Conservation (phyloP, 2,888 invertebrate genomes). For the Pheosia gnoma region DNA sequence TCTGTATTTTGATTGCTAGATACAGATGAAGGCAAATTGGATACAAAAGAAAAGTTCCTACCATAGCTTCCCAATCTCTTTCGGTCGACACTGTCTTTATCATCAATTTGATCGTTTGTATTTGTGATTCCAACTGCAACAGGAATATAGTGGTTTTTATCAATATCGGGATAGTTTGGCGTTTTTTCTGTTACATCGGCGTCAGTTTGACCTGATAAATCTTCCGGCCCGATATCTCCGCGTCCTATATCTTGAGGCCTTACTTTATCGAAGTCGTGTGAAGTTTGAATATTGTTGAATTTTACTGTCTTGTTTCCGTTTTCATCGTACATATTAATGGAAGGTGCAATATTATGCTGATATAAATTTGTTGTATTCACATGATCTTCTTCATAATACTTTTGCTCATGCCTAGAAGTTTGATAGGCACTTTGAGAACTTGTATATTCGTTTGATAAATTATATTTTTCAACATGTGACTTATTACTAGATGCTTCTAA, state of each 20-base stretch:
- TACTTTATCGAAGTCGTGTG: constrained; percentile 18
- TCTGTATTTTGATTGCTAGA: constrained; percentile 3
- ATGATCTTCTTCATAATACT: background rate
- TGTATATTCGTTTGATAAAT: constrained; percentile 4
- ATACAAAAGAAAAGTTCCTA: constrained; percentile 1
- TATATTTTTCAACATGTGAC: background rate
- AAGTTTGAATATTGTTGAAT: constrained; percentile 4
- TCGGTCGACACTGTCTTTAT: background rate
- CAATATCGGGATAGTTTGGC: background rate
- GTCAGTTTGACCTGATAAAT: constrained; percentile 9
- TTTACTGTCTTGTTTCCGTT: constrained; percentile 8
- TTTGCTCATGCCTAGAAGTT: constrained; percentile 8
- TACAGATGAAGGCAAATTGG: constrained; percentile 4
- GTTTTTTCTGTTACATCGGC: constrained; percentile 7
- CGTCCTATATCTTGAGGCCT: constrained; percentile 39
- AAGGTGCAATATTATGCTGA: background rate
- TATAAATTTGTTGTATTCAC: background rate
- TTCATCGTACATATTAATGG: background rate
- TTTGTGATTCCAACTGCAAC: background rate
- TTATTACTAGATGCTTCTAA: constrained; percentile 13
- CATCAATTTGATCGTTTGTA: background rate
- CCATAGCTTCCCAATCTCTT: constrained; percentile 14
- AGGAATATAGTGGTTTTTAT: background rate
- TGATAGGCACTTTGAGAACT: constrained; percentile 15
- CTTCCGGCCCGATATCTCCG: constrained; percentile 50